These are phyloP conservation scores for Hafferia zeledoni DNA, from an alignment of 2,797 vertebrate genomes.

Conservation along the genomic window DNA sequence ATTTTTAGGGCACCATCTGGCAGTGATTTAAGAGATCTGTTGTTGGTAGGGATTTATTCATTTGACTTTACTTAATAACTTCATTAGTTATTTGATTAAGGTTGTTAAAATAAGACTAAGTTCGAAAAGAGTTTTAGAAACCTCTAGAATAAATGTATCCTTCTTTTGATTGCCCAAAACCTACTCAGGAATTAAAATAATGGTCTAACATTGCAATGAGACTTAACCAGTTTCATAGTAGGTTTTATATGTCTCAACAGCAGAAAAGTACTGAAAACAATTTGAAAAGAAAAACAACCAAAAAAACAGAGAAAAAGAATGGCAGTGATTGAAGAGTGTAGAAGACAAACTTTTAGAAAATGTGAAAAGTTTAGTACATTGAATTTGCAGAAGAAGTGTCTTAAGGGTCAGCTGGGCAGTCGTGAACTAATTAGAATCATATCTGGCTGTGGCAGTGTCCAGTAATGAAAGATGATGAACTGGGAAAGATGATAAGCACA, in stretches of 20 bases:
- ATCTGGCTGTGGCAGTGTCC: not conserved
- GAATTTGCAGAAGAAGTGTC: not conserved
- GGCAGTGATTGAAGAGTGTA: not conserved
- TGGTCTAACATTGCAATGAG: not conserved
- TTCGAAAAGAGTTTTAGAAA: not conserved
- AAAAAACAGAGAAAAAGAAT: not conserved
- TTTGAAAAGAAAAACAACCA: not conserved
- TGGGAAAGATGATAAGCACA: not conserved
- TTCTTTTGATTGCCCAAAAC: not conserved
- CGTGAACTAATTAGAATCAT: rapidly evolving
- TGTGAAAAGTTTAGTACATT: not conserved
- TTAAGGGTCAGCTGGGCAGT: not conserved
- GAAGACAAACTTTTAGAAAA: not conserved
- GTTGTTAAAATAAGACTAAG: not conserved
- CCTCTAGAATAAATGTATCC: not conserved
- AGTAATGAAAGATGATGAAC: not conserved
- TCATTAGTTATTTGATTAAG: not conserved
- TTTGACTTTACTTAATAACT: not conserved
- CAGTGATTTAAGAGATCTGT: not conserved
- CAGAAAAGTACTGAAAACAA: not conserved
- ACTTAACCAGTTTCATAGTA: not conserved
- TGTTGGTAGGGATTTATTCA: not conserved
- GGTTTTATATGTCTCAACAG: not conserved
- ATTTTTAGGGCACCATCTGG: slow-evolving; percentile 37
- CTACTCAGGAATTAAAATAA: not conserved